These are phyloP conservation scores for Endotricha flammealis DNA, from an alignment of 2,888 invertebrate species.

Conservation along the genomic window DNA sequence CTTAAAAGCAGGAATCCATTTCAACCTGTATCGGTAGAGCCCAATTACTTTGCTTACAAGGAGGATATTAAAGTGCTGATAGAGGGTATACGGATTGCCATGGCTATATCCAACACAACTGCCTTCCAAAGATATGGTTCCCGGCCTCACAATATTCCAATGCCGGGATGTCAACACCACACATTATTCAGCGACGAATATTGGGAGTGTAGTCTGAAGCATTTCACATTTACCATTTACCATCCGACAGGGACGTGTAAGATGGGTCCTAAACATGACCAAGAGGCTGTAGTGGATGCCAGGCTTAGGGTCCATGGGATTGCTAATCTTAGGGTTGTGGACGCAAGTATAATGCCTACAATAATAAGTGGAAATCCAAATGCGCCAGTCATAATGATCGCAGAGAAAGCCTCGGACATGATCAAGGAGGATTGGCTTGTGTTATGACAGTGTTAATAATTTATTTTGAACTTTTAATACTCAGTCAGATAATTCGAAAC, in stretches of 20 bases:
- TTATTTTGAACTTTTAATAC: slow-evolving; percentile 7
- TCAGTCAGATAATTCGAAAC: slow-evolving; percentile 21
- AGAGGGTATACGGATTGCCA: slow-evolving; percentile 90
- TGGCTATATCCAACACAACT: slow-evolving; percentile 86
- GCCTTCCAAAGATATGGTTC: slow-evolving; percentile 91
- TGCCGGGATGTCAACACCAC: slow-evolving; percentile 89
- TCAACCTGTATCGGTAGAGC: slow-evolving; percentile 90
- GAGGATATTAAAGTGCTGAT: slow-evolving; percentile 88
- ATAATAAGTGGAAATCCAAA: slow-evolving; percentile 95
- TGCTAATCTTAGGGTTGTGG: slow-evolving; percentile 86
- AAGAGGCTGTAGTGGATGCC: slow-evolving; percentile 88
- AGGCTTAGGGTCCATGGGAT: slow-evolving; percentile 88
- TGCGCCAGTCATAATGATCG: slow-evolving; percentile 94
- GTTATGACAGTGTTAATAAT: slow-evolving; percentile 58
- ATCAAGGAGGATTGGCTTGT: slow-evolving; percentile 91
- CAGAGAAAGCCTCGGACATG: slow-evolving; percentile 92
- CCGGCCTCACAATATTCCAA: slow-evolving; percentile 85
- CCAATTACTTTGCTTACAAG: slow-evolving; percentile 93
- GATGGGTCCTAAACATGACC: slow-evolving; percentile 89
- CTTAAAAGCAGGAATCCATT: slow-evolving; percentile 89
- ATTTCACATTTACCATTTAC: slow-evolving; percentile 90
- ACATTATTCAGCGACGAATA: slow-evolving; percentile 87
- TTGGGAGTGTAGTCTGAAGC: slow-evolving; percentile 91
- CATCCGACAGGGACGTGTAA: slow-evolving; percentile 92
- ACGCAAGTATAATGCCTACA: slow-evolving; percentile 92